Conservation (phyloP, 2,888 invertebrate genomes). For the Andrena praecox region DNA sequence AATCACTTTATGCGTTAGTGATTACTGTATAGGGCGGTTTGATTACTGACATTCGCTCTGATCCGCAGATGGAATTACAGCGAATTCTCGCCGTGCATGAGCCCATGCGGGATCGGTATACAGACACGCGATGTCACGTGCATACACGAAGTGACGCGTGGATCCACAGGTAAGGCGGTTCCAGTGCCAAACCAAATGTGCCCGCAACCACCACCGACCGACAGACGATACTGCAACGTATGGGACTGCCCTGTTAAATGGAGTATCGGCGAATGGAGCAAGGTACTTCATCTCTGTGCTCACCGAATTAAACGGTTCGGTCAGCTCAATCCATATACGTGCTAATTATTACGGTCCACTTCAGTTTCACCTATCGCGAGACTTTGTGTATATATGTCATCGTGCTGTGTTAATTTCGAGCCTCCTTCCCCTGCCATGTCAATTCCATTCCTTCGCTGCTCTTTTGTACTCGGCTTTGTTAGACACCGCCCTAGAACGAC, state of each 20-base stretch:
- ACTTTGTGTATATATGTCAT: no score
- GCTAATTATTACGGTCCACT: not conserved
- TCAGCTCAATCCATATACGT: not conserved
- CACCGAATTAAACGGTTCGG: constrained; percentile 26
- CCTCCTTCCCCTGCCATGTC: no score
- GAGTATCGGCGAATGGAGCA: constrained; percentile 95
- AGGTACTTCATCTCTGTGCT: constrained; percentile 82
- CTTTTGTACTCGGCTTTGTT: no score
- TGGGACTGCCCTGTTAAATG: constrained; percentile 96
- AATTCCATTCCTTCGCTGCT: no score
- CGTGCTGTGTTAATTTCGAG: no score
- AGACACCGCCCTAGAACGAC: no score
- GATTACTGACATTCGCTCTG: constrained; percentile 12
- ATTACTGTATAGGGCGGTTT: not conserved
- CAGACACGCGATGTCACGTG: constrained; percentile 96
- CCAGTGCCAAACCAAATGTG: constrained; percentile 97
- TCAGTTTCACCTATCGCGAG: not conserved
- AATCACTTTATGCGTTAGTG: no score
- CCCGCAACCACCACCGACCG: constrained; percentile 95
- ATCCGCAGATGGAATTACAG: constrained; percentile 92
- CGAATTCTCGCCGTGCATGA: constrained; percentile 95
- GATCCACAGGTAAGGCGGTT: constrained; percentile 93
- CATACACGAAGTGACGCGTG: constrained; percentile 94
- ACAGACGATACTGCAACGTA: constrained; percentile 96
- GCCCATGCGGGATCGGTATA: constrained; percentile 97